phyloP scores from a whole-genome alignment of 2,888 invertebrate genomes.

The Alentia gelatinosa region DNA sequence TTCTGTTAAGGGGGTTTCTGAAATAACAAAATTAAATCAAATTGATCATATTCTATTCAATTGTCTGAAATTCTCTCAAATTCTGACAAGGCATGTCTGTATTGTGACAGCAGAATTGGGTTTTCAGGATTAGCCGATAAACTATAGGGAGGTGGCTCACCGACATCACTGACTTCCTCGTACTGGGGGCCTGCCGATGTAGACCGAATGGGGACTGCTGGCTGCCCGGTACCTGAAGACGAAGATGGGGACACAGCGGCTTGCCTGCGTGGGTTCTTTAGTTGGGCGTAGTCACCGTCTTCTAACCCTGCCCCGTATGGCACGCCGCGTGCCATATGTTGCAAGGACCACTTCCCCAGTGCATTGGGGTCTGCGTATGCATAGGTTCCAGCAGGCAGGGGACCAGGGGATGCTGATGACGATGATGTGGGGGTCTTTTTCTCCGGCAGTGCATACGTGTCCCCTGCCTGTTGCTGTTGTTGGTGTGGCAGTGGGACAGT shows the following conservation, averaged over 20 bases:
- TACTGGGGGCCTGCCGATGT: not conserved
- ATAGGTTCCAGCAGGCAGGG: not conserved
- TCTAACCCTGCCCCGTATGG: not conserved
- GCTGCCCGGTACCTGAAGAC: not conserved
- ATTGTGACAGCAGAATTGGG: no score
- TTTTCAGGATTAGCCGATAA: no score
- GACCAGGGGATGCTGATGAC: not conserved
- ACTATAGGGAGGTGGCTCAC: no score
- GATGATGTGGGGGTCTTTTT: not conserved
- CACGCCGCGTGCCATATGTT: conserved; percentile 6
- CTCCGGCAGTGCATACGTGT: not conserved
- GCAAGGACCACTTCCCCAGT: conserved; percentile 32
- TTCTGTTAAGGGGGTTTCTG: no score
- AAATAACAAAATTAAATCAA: no score
- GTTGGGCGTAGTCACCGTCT: conserved; percentile 22
- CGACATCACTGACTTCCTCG: not conserved
- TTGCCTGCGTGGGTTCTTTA: not conserved
- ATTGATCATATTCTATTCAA: no score
- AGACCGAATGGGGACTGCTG: not conserved
- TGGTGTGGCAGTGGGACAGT: not conserved
- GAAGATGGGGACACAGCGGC: conserved; percentile 3
- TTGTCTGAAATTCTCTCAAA: no score
- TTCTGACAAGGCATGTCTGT: no score
- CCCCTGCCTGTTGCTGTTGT: not conserved
- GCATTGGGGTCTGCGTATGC: conserved; percentile 34